These are phyloP conservation scores for Orchesella cincta DNA, from an alignment of 1,140 invertebrate species.

Conservation along the genomic window DNA sequence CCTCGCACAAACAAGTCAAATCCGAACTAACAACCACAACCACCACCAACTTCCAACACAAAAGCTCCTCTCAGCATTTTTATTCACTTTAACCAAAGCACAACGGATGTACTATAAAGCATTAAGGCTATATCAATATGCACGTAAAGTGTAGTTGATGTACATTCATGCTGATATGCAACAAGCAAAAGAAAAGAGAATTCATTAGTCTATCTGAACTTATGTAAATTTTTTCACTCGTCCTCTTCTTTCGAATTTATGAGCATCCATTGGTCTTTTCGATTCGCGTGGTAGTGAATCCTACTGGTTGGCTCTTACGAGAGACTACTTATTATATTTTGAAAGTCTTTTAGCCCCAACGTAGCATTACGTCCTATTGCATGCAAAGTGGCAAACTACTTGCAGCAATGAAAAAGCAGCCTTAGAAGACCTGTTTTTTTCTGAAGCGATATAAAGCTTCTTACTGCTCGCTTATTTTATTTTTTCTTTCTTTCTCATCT, in stretches of 20 bases:
- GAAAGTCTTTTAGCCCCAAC: neutral
- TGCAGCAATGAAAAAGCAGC: neutral
- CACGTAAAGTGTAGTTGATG: neutral
- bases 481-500: neutral
- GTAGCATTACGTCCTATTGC: neutral
- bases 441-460: slow-evolving; percentile 11
- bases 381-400: slow-evolving; percentile 13
- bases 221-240: slow-evolving; percentile 9
- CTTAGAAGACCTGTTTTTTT: slow-evolving; percentile 18
- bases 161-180: neutral
- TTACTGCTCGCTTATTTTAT: too few species aligned
- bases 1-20: neutral
- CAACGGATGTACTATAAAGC: neutral
- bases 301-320: slow-evolving; percentile 4
- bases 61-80: neutral
- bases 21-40: too few species aligned
- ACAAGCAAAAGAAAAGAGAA: neutral
- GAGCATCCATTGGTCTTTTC: neutral
- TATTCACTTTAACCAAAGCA: neutral
- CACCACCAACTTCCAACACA: too few species aligned
- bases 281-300: slow-evolving; percentile 17
- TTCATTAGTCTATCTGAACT: slow-evolving; percentile 24
- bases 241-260: neutral
- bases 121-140: neutral
- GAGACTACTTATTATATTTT: neutral